Base-by-base conservation (phyloP, 1,140 invertebrate genomes). In the Latrodectus geometricus region DNA sequence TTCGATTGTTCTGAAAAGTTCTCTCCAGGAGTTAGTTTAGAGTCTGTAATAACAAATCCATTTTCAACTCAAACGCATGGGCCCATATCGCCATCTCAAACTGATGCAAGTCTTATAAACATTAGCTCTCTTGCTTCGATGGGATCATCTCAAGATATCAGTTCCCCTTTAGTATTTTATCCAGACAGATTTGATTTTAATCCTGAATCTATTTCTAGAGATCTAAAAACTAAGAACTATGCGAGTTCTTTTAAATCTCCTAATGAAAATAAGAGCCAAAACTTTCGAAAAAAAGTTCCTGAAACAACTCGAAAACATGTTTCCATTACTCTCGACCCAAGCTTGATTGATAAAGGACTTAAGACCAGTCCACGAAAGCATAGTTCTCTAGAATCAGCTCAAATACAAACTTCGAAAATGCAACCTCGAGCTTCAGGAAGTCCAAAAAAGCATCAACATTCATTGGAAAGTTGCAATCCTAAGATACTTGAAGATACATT, bases 141-240 rank as follows among this genome's bases (percentile, higher is more conserved):
- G 70, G 85, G 61, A 23, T 87, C 85, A 56, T 87, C 85, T 20
- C 77, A 87, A 56, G 85, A 87, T 52, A 73, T 87, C 7, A 69
- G 50, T 12, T 87, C 85, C 7, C 85, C 85, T 21, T 14, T 54
- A 15, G 48, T 52, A 9, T 80, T 87, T 73, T 73, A 35, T 12
- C 80, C 78, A 23, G 52, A 73, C 65, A n/a, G 21, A 14, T 87
- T 87, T 54, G 52, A 73, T 73, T 73, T 14, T 48, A 49, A 61
- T 48, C 76, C 23, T 48, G 75, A 86, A 21, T 20, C 50, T 20
- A 21, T 61, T 20, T 78, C 84, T n/a, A 49, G 49, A 72, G 69
- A 70, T 9, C 8, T 49, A 68, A 49, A 54, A 21, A 9, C 48
- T 9, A n/a, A 54, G 9, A 12, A 49, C 11, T 52, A 52, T 54